Base-by-base conservation (phyloP, 2,113 vertebrate species). In the Trichomycterus rosablanca region DNA sequence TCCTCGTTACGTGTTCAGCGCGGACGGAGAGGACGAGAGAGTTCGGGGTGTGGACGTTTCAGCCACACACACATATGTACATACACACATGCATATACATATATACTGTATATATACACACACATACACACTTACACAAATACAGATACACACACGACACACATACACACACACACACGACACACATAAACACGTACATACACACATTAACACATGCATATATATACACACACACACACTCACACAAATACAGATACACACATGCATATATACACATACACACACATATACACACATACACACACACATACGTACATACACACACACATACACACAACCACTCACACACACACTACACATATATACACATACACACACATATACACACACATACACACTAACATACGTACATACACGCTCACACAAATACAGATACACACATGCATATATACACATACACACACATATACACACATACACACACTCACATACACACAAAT, bases 371-470 rank as follows among this genome's bases (percentile, higher is more conserved):
- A n/a, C n/a, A n/a, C n/a, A n/a, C n/a, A n/a, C n/a, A n/a, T n/a
- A n/a, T n/a, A n/a, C n/a, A n/a, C n/a, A n/a, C 37, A 20, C 26
- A 19, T 45, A 59, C 50, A 53, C 50, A n/a, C 16, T 40, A n/a
- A n/a, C n/a, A n/a, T n/a, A n/a, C 18, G 23, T 24, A 55, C 37
- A 22, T 30, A 46, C 9, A 18, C 9, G 15, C 1, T 8, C 8
- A 60, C 42, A 48, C 12, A 32, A 30, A 48, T 22, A n/a, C 59
- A n/a, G n/a, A n/a, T n/a, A n/a, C n/a, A n/a, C n/a, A n/a, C 30
- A 8, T 32, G 4, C 30, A 32, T 8, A 32, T 8, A 32, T 8
- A 35, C 30, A 35, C 12, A 2, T 2, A 1, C 5, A n/a, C 2
- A 20, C 56, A 18, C n/a, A 18, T 34, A 15, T 22, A 9, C 43